Conservation (phyloP, 2,888 invertebrate genomes). For the Mesorhabditis spiculigera region DNA sequence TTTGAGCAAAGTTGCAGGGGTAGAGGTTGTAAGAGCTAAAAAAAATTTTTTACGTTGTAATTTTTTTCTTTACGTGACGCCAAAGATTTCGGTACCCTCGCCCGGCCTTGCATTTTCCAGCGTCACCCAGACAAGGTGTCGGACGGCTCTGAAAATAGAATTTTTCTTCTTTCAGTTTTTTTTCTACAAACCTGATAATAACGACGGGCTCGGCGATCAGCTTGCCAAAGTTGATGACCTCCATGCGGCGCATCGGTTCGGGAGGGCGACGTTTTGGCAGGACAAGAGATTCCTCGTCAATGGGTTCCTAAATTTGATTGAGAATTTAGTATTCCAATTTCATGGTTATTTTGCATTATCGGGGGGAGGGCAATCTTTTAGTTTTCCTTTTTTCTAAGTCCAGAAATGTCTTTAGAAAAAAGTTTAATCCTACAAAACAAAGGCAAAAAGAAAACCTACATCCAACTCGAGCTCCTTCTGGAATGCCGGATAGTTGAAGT, state of each 20-base stretch:
- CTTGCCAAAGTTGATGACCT: background rate
- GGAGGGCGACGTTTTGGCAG: background rate
- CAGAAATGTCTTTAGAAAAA: no score
- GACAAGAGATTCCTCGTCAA: background rate
- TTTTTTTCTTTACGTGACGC: background rate
- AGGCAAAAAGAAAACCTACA: no score
- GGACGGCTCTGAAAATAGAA: background rate
- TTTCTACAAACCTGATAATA: background rate
- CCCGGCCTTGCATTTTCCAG: background rate
- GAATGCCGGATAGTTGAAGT: no score
- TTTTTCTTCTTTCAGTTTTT: no score
- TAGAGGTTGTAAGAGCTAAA: background rate
- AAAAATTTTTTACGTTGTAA: background rate
- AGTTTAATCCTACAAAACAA: no score
- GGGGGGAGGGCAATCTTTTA: no score
- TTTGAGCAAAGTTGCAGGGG: constrained; percentile 5
- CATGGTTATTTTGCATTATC: no score
- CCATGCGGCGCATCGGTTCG: background rate
- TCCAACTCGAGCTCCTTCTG: no score
- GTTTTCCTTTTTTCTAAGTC: no score
- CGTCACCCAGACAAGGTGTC: background rate
- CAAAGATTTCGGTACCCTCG: background rate
- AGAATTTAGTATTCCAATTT: no score
- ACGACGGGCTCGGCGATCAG: background rate
- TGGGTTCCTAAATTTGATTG: background rate